Conservation (phyloP, 2,113 vertebrate genomes). For the Oostethus manadensis region DNA sequence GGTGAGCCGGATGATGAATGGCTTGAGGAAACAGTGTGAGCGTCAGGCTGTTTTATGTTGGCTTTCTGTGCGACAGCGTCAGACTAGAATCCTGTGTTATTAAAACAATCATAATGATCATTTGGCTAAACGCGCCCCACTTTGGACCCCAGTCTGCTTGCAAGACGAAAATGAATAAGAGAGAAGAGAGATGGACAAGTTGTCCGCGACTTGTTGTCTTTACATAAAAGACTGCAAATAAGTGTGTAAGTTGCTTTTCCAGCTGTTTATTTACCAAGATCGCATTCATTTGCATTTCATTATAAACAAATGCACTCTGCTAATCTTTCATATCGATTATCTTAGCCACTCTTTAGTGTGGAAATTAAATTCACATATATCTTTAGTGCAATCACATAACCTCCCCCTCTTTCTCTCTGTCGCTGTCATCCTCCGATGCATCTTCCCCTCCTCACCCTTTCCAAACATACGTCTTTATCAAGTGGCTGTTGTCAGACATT, state of each 20-base stretch:
- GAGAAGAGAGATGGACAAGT: conserved; percentile 10
- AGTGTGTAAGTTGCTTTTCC: conserved; percentile 45
- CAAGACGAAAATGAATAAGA: conserved; percentile 83
- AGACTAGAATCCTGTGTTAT: conserved; percentile 94
- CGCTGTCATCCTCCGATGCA: conserved; percentile 14
- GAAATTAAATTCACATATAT: conserved; percentile 19
- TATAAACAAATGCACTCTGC: conserved; percentile 47
- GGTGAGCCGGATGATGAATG: not conserved
- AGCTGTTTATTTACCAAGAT: conserved; percentile 41
- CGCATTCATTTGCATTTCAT: conserved; percentile 63
- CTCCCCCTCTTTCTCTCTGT: conserved; percentile 6
- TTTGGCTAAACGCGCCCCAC: conserved; percentile 82
- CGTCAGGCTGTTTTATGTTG: conserved; percentile 59
- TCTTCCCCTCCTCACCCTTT: conserved; percentile 58
- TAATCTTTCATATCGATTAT: conserved; percentile 50
- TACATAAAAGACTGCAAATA: conserved; percentile 85
- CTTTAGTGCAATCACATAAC: conserved; percentile 27
- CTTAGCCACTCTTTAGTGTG: not conserved
- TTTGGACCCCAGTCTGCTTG: conserved; percentile 87
- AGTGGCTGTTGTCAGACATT: conserved; percentile 99
- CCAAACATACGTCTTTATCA: conserved; percentile 99
- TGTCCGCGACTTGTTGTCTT: conserved; percentile 76
- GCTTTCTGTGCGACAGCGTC: conserved; percentile 85
- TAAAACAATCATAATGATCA: conserved; percentile 93
- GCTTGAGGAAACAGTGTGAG: conserved; percentile 46